Evolutionary conservation across 2,113 vertebrate genomes (phyloP), one percentile per base, ranked within the genome.

Genomic region (Aegithalos caudatus): DNA sequence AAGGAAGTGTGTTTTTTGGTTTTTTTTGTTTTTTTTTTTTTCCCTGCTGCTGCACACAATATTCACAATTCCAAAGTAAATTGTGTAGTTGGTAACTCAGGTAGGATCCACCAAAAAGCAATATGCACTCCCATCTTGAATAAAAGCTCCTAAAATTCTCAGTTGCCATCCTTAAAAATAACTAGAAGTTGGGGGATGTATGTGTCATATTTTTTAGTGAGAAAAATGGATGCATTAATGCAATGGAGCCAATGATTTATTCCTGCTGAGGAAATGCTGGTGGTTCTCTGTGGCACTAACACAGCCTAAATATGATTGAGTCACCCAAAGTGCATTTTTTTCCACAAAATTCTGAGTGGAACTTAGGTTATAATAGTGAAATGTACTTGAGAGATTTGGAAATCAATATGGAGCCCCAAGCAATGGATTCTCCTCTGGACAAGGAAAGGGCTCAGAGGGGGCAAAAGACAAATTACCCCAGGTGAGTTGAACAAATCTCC

Each of bases 381-480:
- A 66, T 25, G 5, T 33, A 22, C 56, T 60, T 33, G 35, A 64
- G 33, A 22, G 40, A 74, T 78, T 24, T 67, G 69, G 69, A 82
- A 93, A 77, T 3, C 0, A 65, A 71, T 48, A 44, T 6, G 6
- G 42, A 62, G 17, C 23, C 56, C 54, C 40, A 56, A 35, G 40
- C 48, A 44, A 8, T 3, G 29, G 60, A 60, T 21, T 7, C 2
- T 74, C 38, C 17, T 78, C 48, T n/a, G 60, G 12, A 28, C 17
- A 40, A 74, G 25, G 28, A 58, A 56, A 3, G 20, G 31, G 48
- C 31, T 85, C 50, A 6, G 7, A 56, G 27, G 2, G 19, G 21
- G 33, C 2, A 0, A 0, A 2, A 58, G 62, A 47, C 1, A 42
- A 78, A 37, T 23, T 86, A n/a, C 14, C 60, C 66, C 48, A 18